Evolutionary conservation across 2,113 vertebrate species (phyloP), one percentile per base, ranked within the genome.

Genomic region (Apteryx owenii): DNA sequence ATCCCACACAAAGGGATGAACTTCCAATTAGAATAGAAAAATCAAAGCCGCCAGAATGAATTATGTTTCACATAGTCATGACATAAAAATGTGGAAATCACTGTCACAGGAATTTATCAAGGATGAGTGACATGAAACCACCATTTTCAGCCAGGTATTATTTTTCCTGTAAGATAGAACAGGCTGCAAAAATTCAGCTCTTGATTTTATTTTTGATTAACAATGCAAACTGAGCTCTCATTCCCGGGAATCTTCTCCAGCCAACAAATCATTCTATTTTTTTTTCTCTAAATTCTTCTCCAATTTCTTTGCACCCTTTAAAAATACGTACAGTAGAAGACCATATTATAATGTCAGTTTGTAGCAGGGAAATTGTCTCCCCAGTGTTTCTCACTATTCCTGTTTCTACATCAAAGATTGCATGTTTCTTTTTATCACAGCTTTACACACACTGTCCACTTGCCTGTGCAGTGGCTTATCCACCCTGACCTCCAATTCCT

Each of bases 81-180:
- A 76, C 29, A 76, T 10, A 80, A 72, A 84, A 64, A 9, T 29
- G 62, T 14, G 29, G 66, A 61, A 64, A 69, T 6, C 12, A 8
- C 62, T 70, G 31, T 12, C 50, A 51, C 42, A 72, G 16, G 48
- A 78, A 13, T 29, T 65, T 81, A 2, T 28, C 0, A 0, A 65
- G 42, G 48, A 23, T 31, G n/a, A 10, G 13, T 77, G 26, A 78
- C 29, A 44, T 14, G 42, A 69, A 73, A 31, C 33, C 54, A 73
- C n/a, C 3, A 28, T 54, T 28, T 54, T 54, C 53, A 54, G 53
- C 25, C 25, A 38, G 0, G 0, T 44, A 26, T 42, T 76, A 19
- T 51, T 81, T 33, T 46, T 22, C 22, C 64, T 54, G 26, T 38
- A 50, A 87, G 14, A 50, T 5, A 50, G 10, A 26, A 54, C 5